A percentile compares a stretch with the other conserved stretches of the same genome.
phyloP scores from a whole-genome alignment of 2,113 vertebrate genomes.

The Zapornia atra region DNA sequence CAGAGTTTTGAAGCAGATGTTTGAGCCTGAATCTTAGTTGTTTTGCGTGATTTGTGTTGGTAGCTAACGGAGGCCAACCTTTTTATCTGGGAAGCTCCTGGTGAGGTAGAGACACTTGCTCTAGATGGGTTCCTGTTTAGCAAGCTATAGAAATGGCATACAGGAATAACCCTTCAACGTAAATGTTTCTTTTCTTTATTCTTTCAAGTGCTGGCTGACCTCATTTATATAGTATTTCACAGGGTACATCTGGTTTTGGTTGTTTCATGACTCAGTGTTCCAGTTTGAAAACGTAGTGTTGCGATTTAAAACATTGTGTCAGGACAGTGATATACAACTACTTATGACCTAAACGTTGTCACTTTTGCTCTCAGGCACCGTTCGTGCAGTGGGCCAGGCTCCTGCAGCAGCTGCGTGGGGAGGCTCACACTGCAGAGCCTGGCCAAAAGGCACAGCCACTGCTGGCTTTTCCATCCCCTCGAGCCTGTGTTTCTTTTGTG shows the following conservation, averaged over 20 bases:
- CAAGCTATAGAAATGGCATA: neutral
- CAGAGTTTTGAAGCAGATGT: neutral
- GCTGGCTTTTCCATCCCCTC: neutral
- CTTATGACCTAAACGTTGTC: neutral
- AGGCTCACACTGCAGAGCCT: neutral
- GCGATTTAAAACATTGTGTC: neutral
- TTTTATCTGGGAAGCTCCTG: neutral
- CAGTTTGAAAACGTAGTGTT: neutral
- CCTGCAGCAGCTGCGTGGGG: neutral
- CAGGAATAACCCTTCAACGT: constrained; percentile 15
- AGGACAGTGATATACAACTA: constrained; percentile 9
- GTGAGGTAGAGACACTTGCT: neutral
- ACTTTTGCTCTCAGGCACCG: neutral
- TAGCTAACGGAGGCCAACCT: neutral
- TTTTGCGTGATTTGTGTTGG: neutral
- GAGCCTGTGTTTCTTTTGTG: neutral
- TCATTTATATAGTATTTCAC: constrained; percentile 37
- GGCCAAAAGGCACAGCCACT: neutral
- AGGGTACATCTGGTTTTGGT: constrained; percentile 66
- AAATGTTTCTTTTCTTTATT: constrained; percentile 35
- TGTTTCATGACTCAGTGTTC: constrained; percentile 52
- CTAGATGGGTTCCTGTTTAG: neutral
- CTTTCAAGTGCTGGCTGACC: constrained; percentile 30
- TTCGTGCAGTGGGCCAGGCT: neutral
- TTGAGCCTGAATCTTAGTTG: neutral